These are phyloP conservation scores for Lasioglossum morio DNA, from an alignment of 2,888 invertebrate genomes.

Conservation along the genomic window DNA sequence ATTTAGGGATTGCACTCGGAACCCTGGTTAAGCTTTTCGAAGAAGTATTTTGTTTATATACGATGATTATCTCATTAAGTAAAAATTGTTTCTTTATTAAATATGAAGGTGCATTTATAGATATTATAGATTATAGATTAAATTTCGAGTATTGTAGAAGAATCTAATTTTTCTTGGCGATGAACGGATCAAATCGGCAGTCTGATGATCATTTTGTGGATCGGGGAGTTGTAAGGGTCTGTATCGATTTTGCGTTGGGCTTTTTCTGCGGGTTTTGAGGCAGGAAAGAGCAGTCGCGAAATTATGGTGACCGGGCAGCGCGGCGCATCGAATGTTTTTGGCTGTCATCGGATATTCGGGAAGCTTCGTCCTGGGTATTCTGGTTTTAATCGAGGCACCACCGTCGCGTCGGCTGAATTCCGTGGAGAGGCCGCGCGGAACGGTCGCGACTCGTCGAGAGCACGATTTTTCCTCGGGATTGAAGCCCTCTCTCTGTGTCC, in stretches of 20 bases:
- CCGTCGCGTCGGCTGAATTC: slow-evolving; percentile 18
- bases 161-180: too few relatives aligned
- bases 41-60: too few relatives aligned
- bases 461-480: slow-evolving; percentile 63
- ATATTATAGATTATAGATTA: too few relatives aligned
- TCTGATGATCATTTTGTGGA: too few relatives aligned
- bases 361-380: background rate
- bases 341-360: slow-evolving; percentile 10
- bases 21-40: too few relatives aligned
- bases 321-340: background rate
- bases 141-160: too few relatives aligned
- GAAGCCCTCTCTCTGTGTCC: slow-evolving; percentile 40
- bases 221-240: too few relatives aligned
- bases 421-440: slow-evolving; percentile 16
- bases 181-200: too few relatives aligned
- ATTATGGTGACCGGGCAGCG: background rate
- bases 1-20: too few relatives aligned
- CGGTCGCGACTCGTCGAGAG: slow-evolving; percentile 36
- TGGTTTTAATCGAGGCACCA: slow-evolving; percentile 38
- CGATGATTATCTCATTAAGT: too few relatives aligned
- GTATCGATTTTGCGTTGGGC: background rate
- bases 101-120: too few relatives aligned
- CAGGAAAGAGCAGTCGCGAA: background rate
- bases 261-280: background rate
- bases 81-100: too few relatives aligned